Evolutionary conservation across 1,140 invertebrate genomes (phyloP).

Genomic region (Macrocentrus cingulum): DNA sequence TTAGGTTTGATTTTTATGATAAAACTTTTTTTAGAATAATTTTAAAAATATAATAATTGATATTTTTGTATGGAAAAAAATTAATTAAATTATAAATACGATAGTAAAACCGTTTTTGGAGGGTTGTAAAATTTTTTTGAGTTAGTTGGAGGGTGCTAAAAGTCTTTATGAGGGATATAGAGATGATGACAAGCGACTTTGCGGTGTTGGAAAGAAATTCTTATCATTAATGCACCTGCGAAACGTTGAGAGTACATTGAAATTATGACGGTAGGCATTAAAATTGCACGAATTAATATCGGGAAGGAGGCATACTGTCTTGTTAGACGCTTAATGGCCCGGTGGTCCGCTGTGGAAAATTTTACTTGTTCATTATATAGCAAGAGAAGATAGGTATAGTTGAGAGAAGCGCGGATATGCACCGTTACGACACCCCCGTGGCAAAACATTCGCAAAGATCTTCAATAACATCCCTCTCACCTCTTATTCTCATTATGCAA

Average conservation of each 20-base stretch:
- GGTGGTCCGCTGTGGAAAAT: constrained; percentile 2
- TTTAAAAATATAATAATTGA: too few relatives aligned
- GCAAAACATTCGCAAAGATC: constrained; percentile 34
- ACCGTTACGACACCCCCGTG: constrained; percentile 35
- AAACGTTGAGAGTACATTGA: constrained; percentile 14
- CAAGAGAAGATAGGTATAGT: neutral
- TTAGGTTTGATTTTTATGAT: too few relatives aligned
- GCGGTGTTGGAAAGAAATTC: constrained; percentile 4
- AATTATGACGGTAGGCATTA: constrained; percentile 19
- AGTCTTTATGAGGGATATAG: too few relatives aligned
- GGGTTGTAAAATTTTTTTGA: too few relatives aligned
- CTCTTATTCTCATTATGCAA: neutral
- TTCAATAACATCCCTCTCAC: constrained; percentile 1
- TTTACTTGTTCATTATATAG: neutral
- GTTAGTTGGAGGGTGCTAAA: too few relatives aligned
- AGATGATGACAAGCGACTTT: neutral
- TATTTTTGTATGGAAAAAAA: too few relatives aligned
- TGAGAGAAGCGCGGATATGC: constrained; percentile 32
- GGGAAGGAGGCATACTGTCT: neutral
- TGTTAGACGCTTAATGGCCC: constrained; percentile 14
- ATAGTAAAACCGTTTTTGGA: too few relatives aligned
- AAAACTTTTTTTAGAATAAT: too few relatives aligned
- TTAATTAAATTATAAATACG: too few relatives aligned
- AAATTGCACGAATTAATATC: constrained; percentile 26
- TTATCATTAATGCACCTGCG: constrained; percentile 16